These are phyloP conservation scores for Lophotis ruficrista DNA, from an alignment of 2,113 vertebrate species.

Conservation along the genomic window DNA sequence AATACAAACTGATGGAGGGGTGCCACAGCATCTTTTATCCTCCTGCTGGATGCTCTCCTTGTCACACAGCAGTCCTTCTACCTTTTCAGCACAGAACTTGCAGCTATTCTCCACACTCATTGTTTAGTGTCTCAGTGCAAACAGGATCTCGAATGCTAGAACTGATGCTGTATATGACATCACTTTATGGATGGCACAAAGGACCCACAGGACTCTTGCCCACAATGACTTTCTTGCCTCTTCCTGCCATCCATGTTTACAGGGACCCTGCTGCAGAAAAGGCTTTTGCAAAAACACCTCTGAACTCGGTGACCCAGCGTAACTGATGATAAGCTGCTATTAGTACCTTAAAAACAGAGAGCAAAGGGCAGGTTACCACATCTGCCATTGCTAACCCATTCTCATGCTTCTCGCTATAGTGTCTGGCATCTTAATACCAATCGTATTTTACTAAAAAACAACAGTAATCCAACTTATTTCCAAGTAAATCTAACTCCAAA, in stretches of 20 bases:
- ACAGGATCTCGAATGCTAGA: background rate
- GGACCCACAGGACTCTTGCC: background rate
- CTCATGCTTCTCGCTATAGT: background rate
- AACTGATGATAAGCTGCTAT: conserved; percentile 4
- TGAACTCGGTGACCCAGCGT: background rate
- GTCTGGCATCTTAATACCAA: background rate
- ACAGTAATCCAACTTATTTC: background rate
- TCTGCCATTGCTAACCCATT: background rate
- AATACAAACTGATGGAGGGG: background rate
- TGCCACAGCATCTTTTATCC: background rate
- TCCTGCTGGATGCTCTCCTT: background rate
- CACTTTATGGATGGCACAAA: background rate
- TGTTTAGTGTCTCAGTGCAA: background rate
- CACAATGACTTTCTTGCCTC: background rate
- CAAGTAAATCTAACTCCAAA: background rate
- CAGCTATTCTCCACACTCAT: background rate
- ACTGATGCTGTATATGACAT: background rate
- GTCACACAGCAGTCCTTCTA: background rate
- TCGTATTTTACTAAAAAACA: background rate
- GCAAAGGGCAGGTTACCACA: conserved; percentile 53
- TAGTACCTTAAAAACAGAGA: conserved; percentile 25
- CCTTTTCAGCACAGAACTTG: background rate
- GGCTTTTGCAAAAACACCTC: background rate
- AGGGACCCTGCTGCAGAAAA: background rate
- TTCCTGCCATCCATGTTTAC: background rate